A percentile compares a stretch with the other conserved stretches of the same genome.
These are phyloP conservation scores for Microchirus variegatus DNA, from an alignment of 2,797 vertebrate species.

Conservation along the genomic window DNA sequence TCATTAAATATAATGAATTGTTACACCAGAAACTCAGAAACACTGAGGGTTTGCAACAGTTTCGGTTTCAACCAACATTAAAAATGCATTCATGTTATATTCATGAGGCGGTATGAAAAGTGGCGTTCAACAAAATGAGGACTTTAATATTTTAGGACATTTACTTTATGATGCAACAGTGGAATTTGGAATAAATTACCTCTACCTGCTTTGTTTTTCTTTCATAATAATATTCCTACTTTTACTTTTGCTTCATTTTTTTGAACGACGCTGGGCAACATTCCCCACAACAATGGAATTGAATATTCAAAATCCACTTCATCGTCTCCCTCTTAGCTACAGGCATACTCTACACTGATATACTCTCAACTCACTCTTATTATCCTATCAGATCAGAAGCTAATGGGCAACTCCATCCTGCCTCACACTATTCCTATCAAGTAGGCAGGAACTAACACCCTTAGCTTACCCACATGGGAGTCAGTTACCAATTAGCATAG, in stretches of 20 bases:
- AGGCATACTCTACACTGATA: slow-evolving; percentile 3
- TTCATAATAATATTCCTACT: no score
- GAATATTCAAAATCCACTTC: no score
- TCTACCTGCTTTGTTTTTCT: not conserved
- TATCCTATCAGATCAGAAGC: slow-evolving; percentile 20
- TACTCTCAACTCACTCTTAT: slow-evolving; percentile 9
- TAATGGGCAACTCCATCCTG: slow-evolving; percentile 19
- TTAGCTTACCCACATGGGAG: slow-evolving; percentile 5
- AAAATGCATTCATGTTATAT: not conserved
- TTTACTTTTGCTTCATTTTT: no score
- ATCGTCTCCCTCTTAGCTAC: not conserved
- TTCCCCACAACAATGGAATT: no score
- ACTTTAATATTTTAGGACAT: not conserved
- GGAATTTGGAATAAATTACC: not conserved
- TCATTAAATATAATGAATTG: not conserved
- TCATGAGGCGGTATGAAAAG: not conserved
- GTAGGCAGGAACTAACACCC: not conserved
- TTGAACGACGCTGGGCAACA: no score
- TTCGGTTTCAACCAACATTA: not conserved
- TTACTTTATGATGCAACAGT: not conserved
- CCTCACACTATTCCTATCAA: slow-evolving; percentile 15
- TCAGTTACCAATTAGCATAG: slow-evolving; percentile 20
- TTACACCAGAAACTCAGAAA: not conserved
- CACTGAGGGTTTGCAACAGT: not conserved
- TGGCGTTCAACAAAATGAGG: not conserved